A percentile compares a stretch with the other conserved stretches of the same genome.
These are phyloP conservation scores for Petrocephalus schoutedeni DNA, from an alignment of 2,797 vertebrate species.

Conservation along the genomic window DNA sequence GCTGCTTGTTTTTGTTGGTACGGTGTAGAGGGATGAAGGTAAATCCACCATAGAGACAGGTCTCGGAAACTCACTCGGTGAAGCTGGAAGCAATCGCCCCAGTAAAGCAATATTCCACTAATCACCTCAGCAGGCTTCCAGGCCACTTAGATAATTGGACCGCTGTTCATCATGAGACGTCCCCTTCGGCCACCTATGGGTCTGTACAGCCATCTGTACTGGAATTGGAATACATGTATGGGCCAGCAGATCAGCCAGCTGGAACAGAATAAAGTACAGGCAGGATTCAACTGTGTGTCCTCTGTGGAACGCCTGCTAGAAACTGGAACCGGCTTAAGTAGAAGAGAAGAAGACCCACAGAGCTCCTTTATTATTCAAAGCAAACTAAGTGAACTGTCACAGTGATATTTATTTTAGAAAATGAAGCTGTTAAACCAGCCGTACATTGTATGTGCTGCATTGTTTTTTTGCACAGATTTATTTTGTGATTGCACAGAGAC, in stretches of 20 bases:
- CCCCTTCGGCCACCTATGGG: not conserved
- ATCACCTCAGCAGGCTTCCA: conserved; percentile 7
- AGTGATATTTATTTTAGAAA: not conserved
- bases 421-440: not conserved
- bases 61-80: too few relatives aligned
- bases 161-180: not conserved
- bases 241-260: not conserved
- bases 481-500: not conserved
- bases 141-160: not conserved
- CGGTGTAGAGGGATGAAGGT: not conserved
- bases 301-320: not conserved
- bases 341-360: not conserved
- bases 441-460: not conserved
- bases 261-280: not conserved
- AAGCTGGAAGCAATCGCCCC: not conserved
- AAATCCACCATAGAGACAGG: not conserved
- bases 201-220: not conserved
- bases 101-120: not conserved
- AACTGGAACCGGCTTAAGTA: not conserved
- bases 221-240: not conserved
- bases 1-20: not conserved
- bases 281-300: not conserved
- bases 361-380: not conserved
- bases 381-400: not conserved
- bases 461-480: not conserved